A percentile compares a stretch with the other conserved stretches of the same genome.
phyloP scores from a whole-genome alignment of 2,888 invertebrate genomes.

The Aleiodes alternator region DNA sequence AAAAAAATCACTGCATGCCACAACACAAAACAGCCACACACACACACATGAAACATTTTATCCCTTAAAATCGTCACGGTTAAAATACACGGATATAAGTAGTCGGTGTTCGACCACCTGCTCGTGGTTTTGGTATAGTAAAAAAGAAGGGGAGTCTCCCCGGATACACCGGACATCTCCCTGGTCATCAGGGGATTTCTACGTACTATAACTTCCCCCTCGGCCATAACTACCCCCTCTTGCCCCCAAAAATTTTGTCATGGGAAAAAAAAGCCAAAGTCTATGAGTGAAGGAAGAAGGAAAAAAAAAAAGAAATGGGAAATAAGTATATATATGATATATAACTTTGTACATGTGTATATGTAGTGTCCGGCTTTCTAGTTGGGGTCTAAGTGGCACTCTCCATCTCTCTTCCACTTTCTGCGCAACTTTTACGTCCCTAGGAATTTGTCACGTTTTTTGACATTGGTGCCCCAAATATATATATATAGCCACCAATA shows the following conservation, averaged over 20 bases:
- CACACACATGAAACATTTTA: slow-evolving; percentile 1
- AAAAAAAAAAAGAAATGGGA: background rate
- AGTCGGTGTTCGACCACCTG: slow-evolving; percentile 53
- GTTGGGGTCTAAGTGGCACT: slow-evolving; percentile 36
- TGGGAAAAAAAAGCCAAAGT: slow-evolving; percentile 39
- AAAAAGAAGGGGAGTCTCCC: slow-evolving; percentile 36
- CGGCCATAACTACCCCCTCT: slow-evolving; percentile 1
- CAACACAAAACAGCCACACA: slow-evolving; percentile 3
- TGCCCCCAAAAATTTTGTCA: slow-evolving; percentile 36
- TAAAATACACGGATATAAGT: slow-evolving; percentile 34
- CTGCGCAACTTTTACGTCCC: slow-evolving; percentile 35
- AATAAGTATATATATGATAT: slow-evolving; percentile 23
- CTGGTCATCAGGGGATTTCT: slow-evolving; percentile 41
- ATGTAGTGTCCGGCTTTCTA: slow-evolving; percentile 24
- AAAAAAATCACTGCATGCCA: slow-evolving; percentile 42
- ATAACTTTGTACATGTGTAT: slow-evolving; percentile 23
- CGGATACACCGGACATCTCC: slow-evolving; percentile 50
- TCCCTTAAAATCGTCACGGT: slow-evolving; percentile 39
- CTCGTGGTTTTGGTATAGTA: slow-evolving; percentile 39
- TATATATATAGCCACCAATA: slow-evolving; percentile 40
- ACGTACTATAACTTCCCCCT: slow-evolving; percentile 32
- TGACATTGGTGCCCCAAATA: slow-evolving; percentile 33
- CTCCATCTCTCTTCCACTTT: background rate
- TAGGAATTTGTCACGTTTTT: slow-evolving; percentile 47
- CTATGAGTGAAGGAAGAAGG: background rate